Conservation (phyloP, 1,140 invertebrate genomes). For the Conopomorpha cramerella region DNA sequence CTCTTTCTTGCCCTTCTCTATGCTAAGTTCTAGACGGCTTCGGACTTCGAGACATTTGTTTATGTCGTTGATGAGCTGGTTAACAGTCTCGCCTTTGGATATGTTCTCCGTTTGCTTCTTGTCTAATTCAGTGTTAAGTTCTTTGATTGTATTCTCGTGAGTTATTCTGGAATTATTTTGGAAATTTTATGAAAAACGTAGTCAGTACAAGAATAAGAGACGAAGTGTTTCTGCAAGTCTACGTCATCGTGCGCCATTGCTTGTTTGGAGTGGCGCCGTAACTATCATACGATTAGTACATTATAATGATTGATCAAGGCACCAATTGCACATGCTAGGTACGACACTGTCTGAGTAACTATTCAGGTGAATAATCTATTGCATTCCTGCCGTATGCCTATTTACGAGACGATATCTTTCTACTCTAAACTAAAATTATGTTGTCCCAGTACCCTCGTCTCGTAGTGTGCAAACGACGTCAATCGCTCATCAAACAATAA, state of each 20-base stretch:
- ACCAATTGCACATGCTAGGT: neutral
- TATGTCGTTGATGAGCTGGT: conserved; percentile 24
- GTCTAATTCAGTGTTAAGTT: conserved; percentile 9
- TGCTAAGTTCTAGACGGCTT: conserved; percentile 13
- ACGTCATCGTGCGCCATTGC: neutral
- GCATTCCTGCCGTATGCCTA: neutral
- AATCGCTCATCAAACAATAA: conserved; percentile 4
- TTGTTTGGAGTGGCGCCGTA: neutral
- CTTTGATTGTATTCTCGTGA: conserved; percentile 6
- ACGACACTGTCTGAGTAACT: neutral
- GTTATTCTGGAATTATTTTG: neutral
- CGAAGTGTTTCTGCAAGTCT: too few relatives aligned
- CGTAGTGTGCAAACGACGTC: neutral
- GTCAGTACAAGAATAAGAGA: neutral
- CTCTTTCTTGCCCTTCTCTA: conserved; percentile 17
- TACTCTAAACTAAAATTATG: neutral
- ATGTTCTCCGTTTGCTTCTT: conserved; percentile 19
- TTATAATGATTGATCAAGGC: neutral
- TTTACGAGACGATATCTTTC: neutral
- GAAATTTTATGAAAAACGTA: neutral
- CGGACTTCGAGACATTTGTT: conserved; percentile 14
- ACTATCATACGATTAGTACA: neutral
- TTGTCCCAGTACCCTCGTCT: neutral
- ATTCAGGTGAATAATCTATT: too few relatives aligned
- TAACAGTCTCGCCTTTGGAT: conserved; percentile 15